phyloP scores from a whole-genome alignment of 1,140 invertebrate species.

The Anastrepha ludens region DNA sequence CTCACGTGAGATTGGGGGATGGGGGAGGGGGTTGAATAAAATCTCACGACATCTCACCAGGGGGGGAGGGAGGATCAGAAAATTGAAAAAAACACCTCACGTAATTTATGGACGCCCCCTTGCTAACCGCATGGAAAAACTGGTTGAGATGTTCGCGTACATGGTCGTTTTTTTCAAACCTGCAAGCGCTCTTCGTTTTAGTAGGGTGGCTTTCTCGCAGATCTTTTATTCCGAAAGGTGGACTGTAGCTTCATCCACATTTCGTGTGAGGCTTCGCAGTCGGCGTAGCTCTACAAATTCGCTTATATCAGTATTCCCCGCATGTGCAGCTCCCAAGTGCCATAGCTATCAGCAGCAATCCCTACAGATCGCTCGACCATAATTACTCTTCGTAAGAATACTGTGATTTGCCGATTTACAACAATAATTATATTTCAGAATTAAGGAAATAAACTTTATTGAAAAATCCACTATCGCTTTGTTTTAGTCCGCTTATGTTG shows the following conservation, averaged over 20 bases:
- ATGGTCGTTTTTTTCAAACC: background rate
- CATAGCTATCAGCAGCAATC: conserved; percentile 56
- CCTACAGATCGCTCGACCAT: background rate
- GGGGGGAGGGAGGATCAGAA: too few species aligned
- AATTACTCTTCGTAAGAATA: background rate
- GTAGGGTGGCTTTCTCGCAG: conserved; percentile 59
- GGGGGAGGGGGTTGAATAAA: too few species aligned
- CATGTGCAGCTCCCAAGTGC: conserved; percentile 58
- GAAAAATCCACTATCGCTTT: too few species aligned
- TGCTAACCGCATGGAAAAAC: conserved; percentile 62
- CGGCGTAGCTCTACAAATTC: conserved; percentile 57
- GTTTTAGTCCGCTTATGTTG: too few species aligned
- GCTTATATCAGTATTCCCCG: conserved; percentile 56
- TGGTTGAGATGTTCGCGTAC: conserved; percentile 42
- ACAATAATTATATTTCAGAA: too few species aligned
- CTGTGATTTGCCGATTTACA: background rate
- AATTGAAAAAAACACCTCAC: too few species aligned
- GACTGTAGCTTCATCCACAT: conserved; percentile 57
- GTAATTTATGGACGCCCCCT: too few species aligned
- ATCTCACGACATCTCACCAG: too few species aligned
- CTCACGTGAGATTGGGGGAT: too few species aligned
- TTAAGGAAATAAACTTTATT: too few species aligned
- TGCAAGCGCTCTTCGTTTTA: background rate
- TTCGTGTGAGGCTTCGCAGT: conserved; percentile 55
- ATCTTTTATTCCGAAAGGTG: conserved; percentile 59